Percentiles rank a stretch among this genome's conserved stretches.
Evolutionary conservation across 1,140 invertebrate genomes (phyloP).

Genomic region (Anastrepha ludens): DNA sequence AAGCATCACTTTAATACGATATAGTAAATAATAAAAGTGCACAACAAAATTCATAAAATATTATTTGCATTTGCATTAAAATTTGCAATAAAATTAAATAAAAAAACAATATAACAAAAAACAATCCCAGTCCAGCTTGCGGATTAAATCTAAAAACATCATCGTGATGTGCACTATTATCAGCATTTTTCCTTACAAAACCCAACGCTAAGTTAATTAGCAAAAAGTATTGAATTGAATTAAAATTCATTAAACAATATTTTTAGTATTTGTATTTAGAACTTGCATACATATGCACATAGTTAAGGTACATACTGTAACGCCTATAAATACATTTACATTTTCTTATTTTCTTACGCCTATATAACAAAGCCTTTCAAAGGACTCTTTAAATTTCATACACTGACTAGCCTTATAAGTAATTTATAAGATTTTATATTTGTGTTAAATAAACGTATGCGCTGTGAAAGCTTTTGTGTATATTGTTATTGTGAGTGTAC

Average conservation of each 20-base stretch:
- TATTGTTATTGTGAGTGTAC: no score
- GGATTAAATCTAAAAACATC: background rate
- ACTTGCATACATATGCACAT: no score
- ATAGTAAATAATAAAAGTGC: background rate
- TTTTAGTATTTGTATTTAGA: background rate
- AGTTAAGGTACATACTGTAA: slow-evolving; percentile 29
- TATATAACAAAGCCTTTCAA: background rate
- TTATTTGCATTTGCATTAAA: background rate
- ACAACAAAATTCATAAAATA: background rate
- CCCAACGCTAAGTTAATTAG: background rate
- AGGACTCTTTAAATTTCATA: background rate
- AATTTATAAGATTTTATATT: background rate
- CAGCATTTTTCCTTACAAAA: background rate
- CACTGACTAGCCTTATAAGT: background rate
- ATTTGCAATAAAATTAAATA: background rate
- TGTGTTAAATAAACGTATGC: no score
- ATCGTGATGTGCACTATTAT: background rate
- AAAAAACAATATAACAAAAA: background rate
- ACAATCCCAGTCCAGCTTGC: slow-evolving; percentile 47
- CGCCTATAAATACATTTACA: background rate
- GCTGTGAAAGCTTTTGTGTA: slow-evolving; percentile 4
- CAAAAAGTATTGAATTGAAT: background rate
- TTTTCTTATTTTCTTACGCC: no score
- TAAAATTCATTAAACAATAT: background rate
- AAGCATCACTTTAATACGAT: background rate